phyloP scores from a whole-genome alignment of 2,113 vertebrate species.

The Tupaia tana region DNA sequence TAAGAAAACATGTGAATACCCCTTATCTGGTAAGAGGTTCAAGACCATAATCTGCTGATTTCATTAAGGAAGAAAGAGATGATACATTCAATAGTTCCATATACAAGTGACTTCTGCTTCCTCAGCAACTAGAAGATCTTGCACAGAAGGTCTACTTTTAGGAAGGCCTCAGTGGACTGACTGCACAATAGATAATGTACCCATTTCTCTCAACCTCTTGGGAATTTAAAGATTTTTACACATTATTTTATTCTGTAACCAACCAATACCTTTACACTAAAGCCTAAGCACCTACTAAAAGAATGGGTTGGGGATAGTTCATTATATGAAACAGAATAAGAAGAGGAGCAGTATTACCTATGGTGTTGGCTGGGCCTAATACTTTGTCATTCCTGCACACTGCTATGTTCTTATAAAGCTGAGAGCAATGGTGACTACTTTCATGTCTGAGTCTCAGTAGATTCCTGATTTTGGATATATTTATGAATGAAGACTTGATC shows the following conservation, averaged over 20 bases:
- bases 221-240: background rate
- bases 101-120: background rate
- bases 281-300: background rate
- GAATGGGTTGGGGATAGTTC: background rate
- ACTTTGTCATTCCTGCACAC: background rate
- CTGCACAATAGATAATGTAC: background rate
- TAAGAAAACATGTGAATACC: background rate
- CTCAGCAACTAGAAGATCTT: background rate
- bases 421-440: background rate
- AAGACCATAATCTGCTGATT: background rate
- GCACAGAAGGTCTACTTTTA: background rate
- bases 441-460: background rate
- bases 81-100: background rate
- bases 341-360: background rate
- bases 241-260: background rate
- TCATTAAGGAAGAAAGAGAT: background rate
- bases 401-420: background rate
- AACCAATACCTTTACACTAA: background rate
- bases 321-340: background rate
- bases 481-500: background rate
- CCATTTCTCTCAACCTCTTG: background rate
- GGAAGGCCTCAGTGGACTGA: background rate
- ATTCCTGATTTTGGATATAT: background rate
- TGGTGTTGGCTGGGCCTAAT: background rate
- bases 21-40: background rate